Evolutionary conservation across 30 jellyfish, hydroid and myxozoan species (phyloP), one percentile per base, ranked within the genome.

Genomic region (Aurelia aurita): DNA sequence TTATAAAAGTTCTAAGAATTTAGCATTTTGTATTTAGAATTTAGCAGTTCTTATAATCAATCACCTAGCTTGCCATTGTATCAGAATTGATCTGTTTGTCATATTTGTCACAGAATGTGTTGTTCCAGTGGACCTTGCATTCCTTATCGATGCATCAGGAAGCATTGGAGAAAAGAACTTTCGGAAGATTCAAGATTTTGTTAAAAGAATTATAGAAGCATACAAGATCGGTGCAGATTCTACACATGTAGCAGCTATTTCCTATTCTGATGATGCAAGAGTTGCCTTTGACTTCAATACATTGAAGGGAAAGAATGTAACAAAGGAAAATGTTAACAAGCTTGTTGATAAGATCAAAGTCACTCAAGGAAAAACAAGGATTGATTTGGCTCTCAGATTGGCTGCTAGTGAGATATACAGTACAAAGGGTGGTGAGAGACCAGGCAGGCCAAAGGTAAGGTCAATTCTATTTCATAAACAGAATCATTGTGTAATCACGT

Each of bases 51-150:
- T n/a, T n/a, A n/a, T n/a, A n/a, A n/a, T n/a, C n/a, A n/a, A n/a
- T n/a, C n/a, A n/a, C n/a, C n/a, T n/a, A n/a, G 51, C 51, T 39
- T 39, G 51, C 51, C 51, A 39, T 39, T 4, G 51, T 39, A 39
- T 39, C 1, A 8, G 15, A 39, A 4, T 39, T 39, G 51, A 39
- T 39, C 51, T 39, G 0, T 39, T 39, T 39, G 6, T 15, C 12
- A 9, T 39, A 63, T 63, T 63, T 23, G n/a, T 51, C 79, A 16
- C 74, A 95, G 99, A 74, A 9, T 95, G 99, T 76, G 63, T 90
- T 13, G 98, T 95, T 55, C 99, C 99, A 22, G 96, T 95, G 64
- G 99, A 95, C 54, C 98, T 95, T 69, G 99, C 97, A 26, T 95
- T 95, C 88, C 91, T 95, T 29, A 95, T 95, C 75, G 99, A 95